Percentiles rank a stretch among this genome's conserved stretches.
phyloP scores from a whole-genome alignment of 2,113 vertebrate species.

The Nycticebus coucang region DNA sequence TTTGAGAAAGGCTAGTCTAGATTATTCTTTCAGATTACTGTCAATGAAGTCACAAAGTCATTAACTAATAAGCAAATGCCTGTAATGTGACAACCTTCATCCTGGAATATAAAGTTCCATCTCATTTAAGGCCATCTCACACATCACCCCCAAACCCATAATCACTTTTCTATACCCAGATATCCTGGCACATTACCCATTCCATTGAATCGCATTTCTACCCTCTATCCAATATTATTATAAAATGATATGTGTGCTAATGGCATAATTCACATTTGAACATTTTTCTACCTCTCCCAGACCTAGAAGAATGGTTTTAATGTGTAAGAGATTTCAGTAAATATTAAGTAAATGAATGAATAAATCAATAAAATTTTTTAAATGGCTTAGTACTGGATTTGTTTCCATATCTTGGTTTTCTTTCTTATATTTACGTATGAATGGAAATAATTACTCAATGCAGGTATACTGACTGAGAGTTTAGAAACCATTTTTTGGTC shows the following conservation, averaged over 20 bases:
- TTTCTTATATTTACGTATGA: conserved; percentile 59
- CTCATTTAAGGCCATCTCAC: neutral
- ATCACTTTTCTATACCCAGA: neutral
- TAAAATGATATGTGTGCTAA: neutral
- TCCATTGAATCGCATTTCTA: neutral
- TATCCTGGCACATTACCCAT: neutral
- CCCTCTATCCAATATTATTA: neutral
- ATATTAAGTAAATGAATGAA: neutral
- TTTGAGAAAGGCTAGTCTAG: neutral
- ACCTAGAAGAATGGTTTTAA: conserved; percentile 3
- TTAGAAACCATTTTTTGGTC: conserved; percentile 15
- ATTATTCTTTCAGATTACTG: conserved; percentile 30
- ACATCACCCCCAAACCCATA: neutral
- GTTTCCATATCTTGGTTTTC: neutral
- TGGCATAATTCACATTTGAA: conserved; percentile 6
- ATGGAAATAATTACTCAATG: conserved; percentile 43
- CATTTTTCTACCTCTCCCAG: neutral
- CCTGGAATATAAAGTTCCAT: neutral
- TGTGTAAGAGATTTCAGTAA: neutral
- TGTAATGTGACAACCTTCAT: neutral
- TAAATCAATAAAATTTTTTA: conserved; percentile 15
- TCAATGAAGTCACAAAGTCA: conserved; percentile 35
- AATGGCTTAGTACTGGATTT: neutral
- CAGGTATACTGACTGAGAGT: neutral
- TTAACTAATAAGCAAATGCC: conserved; percentile 5